Conservation (phyloP, 2,113 vertebrate genomes). For the Chionomys nivalis region DNA sequence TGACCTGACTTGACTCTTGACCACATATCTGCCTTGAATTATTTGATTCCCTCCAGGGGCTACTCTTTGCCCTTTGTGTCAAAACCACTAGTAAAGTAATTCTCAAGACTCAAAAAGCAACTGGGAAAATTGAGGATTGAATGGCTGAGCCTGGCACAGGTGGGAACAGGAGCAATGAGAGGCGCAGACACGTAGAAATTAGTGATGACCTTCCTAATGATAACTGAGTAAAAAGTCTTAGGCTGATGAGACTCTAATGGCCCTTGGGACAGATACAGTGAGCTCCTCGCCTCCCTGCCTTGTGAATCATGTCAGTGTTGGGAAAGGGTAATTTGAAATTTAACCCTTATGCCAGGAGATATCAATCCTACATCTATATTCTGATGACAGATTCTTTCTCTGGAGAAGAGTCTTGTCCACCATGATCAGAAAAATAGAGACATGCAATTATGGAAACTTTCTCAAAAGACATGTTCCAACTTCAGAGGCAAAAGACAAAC, state of each 20-base stretch:
- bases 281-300: background rate
- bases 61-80: conserved; percentile 6
- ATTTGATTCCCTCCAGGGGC: background rate
- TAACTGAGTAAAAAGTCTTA: conserved; percentile 80
- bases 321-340: conserved; percentile 72
- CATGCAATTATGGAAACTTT: background rate
- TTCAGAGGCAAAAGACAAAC: background rate
- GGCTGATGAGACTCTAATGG: conserved; percentile 69
- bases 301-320: conserved; percentile 71
- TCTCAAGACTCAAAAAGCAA: conserved; percentile 17
- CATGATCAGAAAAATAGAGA: conserved; percentile 21
- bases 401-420: background rate
- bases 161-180: conserved; percentile 72
- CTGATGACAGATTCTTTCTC: conserved; percentile 1
- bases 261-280: conserved; percentile 58
- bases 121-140: conserved; percentile 47
- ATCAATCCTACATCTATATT: conserved; percentile 43
- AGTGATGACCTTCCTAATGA: conserved; percentile 81
- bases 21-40: conserved; percentile 22
- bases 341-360: conserved; percentile 51
- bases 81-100: conserved; percentile 50
- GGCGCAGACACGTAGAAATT: conserved; percentile 74
- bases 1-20: conserved; percentile 9
- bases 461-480: background rate
- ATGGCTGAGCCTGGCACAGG: conserved; percentile 61